A percentile compares a stretch with the other conserved stretches of the same genome.
Conservation (phyloP, 2,113 vertebrate species). For the Mustelus asterias region DNA sequence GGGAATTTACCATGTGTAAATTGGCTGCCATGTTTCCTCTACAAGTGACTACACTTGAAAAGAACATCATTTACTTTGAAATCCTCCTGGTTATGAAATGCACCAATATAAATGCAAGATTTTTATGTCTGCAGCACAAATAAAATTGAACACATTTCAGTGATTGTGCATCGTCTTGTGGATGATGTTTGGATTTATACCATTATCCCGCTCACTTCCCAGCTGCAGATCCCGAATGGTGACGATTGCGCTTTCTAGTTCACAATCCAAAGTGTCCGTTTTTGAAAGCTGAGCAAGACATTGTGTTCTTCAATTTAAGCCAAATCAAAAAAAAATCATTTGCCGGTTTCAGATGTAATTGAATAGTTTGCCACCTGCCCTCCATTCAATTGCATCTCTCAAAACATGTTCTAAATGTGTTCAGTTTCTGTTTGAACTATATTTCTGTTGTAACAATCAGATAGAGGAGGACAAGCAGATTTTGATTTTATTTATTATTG, state of each 20-base stretch:
- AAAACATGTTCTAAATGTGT: neutral
- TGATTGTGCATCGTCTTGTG: neutral
- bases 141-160: neutral
- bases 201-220: neutral
- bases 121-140: neutral
- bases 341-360: neutral
- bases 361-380: neutral
- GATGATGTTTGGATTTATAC: neutral
- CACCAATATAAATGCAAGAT: neutral
- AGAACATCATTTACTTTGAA: neutral
- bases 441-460: too few relatives aligned
- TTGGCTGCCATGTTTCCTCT: neutral
- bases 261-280: neutral
- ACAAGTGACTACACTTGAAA: neutral
- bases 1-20: neutral
- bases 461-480: too few relatives aligned
- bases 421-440: neutral
- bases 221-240: neutral
- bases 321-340: conserved; percentile 1
- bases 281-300: neutral
- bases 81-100: neutral
- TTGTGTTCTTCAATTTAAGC: neutral
- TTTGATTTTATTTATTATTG: too few relatives aligned
- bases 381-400: neutral
- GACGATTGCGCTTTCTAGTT: neutral